A percentile compares a stretch with the other conserved stretches of the same genome.
These are phyloP conservation scores for Catostomus latipinnis DNA, from an alignment of 2,797 vertebrate genomes.

Conservation along the genomic window DNA sequence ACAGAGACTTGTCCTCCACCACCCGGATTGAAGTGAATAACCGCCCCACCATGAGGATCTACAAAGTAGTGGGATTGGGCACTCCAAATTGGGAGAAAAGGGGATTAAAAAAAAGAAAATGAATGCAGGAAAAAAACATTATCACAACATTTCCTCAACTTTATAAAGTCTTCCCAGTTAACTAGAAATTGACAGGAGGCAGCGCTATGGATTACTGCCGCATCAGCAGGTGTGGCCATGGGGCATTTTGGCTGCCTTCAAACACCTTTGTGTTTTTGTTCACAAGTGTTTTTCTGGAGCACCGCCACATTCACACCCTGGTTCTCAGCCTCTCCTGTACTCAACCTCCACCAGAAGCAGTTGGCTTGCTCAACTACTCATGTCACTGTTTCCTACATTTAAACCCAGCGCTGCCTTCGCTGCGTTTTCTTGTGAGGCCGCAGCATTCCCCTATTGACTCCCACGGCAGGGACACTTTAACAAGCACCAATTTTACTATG, in stretches of 20 bases:
- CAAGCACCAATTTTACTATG: not conserved
- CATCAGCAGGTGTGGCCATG: not conserved
- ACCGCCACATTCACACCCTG: not conserved
- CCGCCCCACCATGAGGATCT: no score
- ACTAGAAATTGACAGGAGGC: not conserved
- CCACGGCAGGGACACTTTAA: conserved; percentile 1
- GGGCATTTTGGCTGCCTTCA: not conserved
- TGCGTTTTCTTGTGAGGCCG: not conserved
- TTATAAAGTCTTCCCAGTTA: no score
- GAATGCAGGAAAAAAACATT: no score
- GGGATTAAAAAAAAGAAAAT: no score
- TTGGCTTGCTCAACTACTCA: not conserved
- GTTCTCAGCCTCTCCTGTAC: conserved; percentile 11
- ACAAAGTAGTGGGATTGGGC: no score
- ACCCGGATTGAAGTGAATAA: no score
- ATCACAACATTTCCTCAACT: no score
- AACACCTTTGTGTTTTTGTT: conserved; percentile 16
- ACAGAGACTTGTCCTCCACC: no score
- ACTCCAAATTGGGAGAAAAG: no score
- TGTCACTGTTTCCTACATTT: conserved; percentile 25
- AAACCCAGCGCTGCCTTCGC: not conserved
- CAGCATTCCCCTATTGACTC: not conserved
- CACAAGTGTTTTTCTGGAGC: conserved; percentile 34
- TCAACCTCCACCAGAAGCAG: conserved; percentile 1
- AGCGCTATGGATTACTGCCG: not conserved